A percentile compares a stretch with the other conserved stretches of the same genome.
These are phyloP conservation scores for Chelon labrosus DNA, from an alignment of 2,797 vertebrate genomes.

Conservation along the genomic window DNA sequence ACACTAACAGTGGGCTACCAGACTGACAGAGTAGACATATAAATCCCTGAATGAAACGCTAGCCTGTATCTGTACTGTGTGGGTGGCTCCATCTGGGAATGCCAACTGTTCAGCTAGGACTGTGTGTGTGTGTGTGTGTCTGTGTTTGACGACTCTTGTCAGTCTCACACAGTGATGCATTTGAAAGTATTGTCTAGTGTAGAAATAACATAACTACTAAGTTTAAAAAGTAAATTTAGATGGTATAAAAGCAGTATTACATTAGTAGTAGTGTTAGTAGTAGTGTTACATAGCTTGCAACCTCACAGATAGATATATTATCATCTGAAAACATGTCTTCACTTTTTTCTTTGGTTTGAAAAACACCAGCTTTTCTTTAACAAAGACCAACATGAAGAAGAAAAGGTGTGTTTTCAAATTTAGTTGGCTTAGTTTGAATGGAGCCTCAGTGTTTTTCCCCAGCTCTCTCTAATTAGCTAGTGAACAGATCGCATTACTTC, in stretches of 20 bases:
- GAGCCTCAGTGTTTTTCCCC: constrained; percentile 33
- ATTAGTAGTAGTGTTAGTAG: too few species aligned
- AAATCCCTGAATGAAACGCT: constrained; percentile 72
- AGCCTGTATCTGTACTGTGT: constrained; percentile 59
- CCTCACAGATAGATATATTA: neutral
- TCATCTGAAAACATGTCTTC: too few species aligned
- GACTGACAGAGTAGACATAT: constrained; percentile 48
- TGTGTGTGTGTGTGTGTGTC: constrained; percentile 16
- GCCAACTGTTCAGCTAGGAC: constrained; percentile 61
- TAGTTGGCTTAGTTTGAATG: constrained; percentile 15
- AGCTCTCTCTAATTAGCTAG: constrained; percentile 69
- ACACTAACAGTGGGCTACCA: constrained; percentile 31
- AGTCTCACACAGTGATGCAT: neutral
- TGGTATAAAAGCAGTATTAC: neutral
- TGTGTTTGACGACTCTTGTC: constrained; percentile 4
- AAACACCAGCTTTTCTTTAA: constrained; percentile 13
- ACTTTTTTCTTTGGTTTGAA: neutral
- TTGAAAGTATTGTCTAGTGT: neutral
- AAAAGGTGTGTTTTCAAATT: constrained; percentile 24
- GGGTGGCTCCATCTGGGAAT: constrained; percentile 76
- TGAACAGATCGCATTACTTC: constrained; percentile 62
- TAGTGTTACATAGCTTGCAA: too few species aligned
- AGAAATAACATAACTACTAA: neutral
- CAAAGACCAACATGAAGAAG: constrained; percentile 1
- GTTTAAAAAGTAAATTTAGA: constrained; percentile 1